Percentiles rank a stretch among this genome's conserved stretches.
phyloP scores from a whole-genome alignment of 2,113 vertebrate species.

The Epinephelus fuscoguttatus region DNA sequence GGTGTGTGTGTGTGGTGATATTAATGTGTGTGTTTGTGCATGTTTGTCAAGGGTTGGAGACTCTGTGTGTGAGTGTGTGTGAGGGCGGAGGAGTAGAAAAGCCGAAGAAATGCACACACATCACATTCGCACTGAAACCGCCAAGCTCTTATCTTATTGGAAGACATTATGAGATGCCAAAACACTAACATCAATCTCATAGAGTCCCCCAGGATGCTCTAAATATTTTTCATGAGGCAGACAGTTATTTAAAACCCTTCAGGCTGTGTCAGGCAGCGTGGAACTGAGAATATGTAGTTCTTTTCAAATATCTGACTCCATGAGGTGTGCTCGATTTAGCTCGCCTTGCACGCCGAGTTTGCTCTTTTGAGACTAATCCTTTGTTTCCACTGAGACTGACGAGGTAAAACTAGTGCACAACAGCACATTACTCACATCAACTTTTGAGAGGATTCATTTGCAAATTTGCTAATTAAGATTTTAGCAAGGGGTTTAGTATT shows the following conservation, averaged over 20 bases:
- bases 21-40: constrained; percentile 56
- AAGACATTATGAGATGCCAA: constrained; percentile 73
- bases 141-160: constrained; percentile 75
- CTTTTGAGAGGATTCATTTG: constrained; percentile 9
- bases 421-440: constrained; percentile 24
- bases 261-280: constrained; percentile 60
- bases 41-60: constrained; percentile 46
- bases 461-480: constrained; percentile 9
- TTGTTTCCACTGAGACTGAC: constrained; percentile 54
- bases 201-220: constrained; percentile 62
- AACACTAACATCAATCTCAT: constrained; percentile 75
- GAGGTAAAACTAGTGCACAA: constrained; percentile 20
- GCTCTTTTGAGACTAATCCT: constrained; percentile 55
- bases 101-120: constrained; percentile 64
- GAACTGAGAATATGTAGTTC: constrained; percentile 51
- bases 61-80: constrained; percentile 21
- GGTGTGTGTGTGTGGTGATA: constrained; percentile 36
- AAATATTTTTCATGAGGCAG: constrained; percentile 76
- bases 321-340: constrained; percentile 52
- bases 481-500: constrained; percentile 22
- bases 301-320: constrained; percentile 61
- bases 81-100: constrained; percentile 39
- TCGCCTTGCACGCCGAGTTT: constrained; percentile 37
- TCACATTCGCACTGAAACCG: constrained; percentile 63
- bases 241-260: constrained; percentile 76